Base-by-base conservation (phyloP, 1,140 invertebrate genomes). In the Danaus melanippus region DNA sequence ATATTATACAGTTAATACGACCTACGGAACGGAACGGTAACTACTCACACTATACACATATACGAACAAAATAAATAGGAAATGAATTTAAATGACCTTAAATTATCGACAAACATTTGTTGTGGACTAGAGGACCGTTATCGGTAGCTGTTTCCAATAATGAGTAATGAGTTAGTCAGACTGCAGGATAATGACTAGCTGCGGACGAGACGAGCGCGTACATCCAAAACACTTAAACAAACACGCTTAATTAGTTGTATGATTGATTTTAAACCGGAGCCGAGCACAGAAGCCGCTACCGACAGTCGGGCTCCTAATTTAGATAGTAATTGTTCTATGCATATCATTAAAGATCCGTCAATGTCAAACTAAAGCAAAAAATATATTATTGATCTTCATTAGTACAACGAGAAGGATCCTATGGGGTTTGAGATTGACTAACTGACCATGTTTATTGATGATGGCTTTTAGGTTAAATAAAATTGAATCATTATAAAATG, bases 131-230 rank as follows among this genome's bases (percentile, higher is more conserved):
- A 7, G 21, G 6, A 32, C 21, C 60, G 53, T 59, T 76, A 76
- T 72, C 77, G 68, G 80, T 79, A 82, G 80, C 75, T 57, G 64
- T 64, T 74, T 76, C 67, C 76, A 82, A 81, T 84, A 80, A 73
- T 80, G 76, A 81, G 65, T 80, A 84, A 84, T 81, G 76, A 76
- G 67, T 59, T 63, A 64, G 56, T 74, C 69, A 74, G 74, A 77
- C 77, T 68, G 66, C 67, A 73, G 70, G 49, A 50, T 50, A 50
- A 50, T 10, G 21, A 32, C 40, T 11, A 15, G 21, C 12, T 12
- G 42, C 48, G 21, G 11, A 50, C 12, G 40, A 10, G 43, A 11
- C 12, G 32, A 42, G 3, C 12, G 12, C 40, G n/a, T n/a, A 50
- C 9, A 6, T 15, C n/a, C 9, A 10, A 15, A 15, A 47, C 15